Evolutionary conservation across 1,140 invertebrate genomes (phyloP).

Genomic region (Formica exsecta): DNA sequence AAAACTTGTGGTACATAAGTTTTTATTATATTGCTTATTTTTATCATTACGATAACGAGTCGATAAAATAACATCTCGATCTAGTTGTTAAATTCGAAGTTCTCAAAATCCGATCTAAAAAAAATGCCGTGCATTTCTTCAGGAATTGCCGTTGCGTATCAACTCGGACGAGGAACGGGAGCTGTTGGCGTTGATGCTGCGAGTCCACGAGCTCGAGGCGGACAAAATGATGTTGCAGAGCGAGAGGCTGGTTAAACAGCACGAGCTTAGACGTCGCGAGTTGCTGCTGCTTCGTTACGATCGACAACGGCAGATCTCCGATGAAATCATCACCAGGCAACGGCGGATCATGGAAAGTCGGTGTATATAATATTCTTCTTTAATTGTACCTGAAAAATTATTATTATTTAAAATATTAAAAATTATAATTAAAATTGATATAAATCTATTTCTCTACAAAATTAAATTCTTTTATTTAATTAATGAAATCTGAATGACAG

Average conservation of each 20-base stretch:
- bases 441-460: not conserved
- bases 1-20: too few relatives aligned
- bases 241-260: constrained; percentile 93
- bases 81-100: not conserved
- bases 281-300: constrained; percentile 94
- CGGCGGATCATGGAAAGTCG: constrained; percentile 94
- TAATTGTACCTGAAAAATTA: too few relatives aligned
- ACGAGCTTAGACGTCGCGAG: constrained; percentile 94
- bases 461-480: constrained; percentile 41
- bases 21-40: not conserved
- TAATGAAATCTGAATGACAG: constrained; percentile 82
- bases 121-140: not conserved
- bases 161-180: constrained; percentile 95
- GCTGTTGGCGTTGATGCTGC: constrained; percentile 93
- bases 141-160: constrained; percentile 94
- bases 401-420: too few relatives aligned
- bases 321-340: constrained; percentile 96
- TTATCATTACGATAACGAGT: not conserved
- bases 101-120: not conserved
- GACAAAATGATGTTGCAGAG: constrained; percentile 96
- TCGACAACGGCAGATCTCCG: constrained; percentile 93
- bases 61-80: not conserved
- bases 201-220: constrained; percentile 96
- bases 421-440: too few relatives aligned
- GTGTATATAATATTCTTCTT: not conserved